These are phyloP conservation scores for Drosophila orosa DNA, from an alignment of 1,140 invertebrate genomes.

Conservation along the genomic window DNA sequence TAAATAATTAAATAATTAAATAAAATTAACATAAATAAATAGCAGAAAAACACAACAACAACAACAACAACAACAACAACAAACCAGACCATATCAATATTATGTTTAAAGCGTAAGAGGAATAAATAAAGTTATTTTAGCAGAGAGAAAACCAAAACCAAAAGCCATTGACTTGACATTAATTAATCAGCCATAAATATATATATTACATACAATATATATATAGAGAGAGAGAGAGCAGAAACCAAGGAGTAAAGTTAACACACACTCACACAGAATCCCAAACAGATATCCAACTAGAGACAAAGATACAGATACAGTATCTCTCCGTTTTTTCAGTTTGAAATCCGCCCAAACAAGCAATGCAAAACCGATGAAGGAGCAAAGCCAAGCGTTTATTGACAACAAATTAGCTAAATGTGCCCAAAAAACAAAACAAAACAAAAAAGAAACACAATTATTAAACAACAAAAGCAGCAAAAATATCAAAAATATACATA, in stretches of 20 bases:
- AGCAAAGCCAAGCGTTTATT: constrained; percentile 6
- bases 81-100: constrained; percentile 79
- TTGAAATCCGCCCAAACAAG: constrained; percentile 48
- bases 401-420: constrained; percentile 41
- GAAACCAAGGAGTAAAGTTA: constrained; percentile 37
- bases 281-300: constrained; percentile 1
- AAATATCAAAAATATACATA: constrained; percentile 53
- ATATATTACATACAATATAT: constrained; percentile 44
- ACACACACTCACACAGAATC: constrained; percentile 33
- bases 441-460: constrained; percentile 6
- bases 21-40: constrained; percentile 17
- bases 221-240: constrained; percentile 44
- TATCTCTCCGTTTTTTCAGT: constrained; percentile 47
- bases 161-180: constrained; percentile 63
- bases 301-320: constrained; percentile 14
- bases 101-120: constrained; percentile 51
- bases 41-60: constrained; percentile 7
- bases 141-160: constrained; percentile 25
- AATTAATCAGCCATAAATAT: constrained; percentile 39
- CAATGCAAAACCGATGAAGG: constrained; percentile 22
- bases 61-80: constrained; percentile 16
- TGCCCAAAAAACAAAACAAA: constrained; percentile 37
- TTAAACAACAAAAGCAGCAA: constrained; percentile 36
- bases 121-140: constrained; percentile 56
- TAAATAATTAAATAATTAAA: constrained; percentile 8